These are phyloP conservation scores for Pelodiscus sinensis DNA, from an alignment of 2,113 vertebrate species.

Conservation along the genomic window DNA sequence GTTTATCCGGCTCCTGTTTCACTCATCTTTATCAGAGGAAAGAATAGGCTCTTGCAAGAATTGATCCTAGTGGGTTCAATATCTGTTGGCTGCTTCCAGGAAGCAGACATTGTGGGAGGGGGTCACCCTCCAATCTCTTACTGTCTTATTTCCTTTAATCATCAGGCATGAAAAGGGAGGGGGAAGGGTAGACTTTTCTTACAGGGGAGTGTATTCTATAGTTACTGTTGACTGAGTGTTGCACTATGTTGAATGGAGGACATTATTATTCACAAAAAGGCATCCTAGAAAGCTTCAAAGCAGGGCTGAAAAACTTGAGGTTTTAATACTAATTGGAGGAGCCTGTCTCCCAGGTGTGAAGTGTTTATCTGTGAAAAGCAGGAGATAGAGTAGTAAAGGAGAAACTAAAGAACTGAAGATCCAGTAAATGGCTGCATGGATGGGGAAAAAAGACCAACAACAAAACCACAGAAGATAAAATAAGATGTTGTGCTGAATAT, in stretches of 20 bases:
- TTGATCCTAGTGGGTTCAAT: not conserved
- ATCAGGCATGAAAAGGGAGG: not conserved
- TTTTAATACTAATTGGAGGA: constrained; percentile 82
- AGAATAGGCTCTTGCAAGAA: not conserved
- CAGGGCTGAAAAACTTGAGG: constrained; percentile 56
- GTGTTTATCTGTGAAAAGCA: constrained; percentile 79
- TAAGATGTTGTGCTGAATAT: constrained; percentile 56
- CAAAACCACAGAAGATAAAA: constrained; percentile 69
- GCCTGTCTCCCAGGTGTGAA: constrained; percentile 78
- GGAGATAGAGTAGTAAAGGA: constrained; percentile 70
- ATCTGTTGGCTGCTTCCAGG: not conserved
- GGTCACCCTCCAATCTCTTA: not conserved
- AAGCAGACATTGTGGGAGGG: not conserved
- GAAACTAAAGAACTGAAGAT: constrained; percentile 67
- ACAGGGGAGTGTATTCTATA: constrained; percentile 38
- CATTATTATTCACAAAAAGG: constrained; percentile 79
- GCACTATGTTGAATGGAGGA: constrained; percentile 63
- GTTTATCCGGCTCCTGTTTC: not conserved
- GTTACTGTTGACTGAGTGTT: constrained; percentile 57
- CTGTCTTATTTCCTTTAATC: not conserved
- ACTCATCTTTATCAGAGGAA: not conserved
- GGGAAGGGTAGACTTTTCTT: not conserved
- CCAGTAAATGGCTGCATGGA: constrained; percentile 71
- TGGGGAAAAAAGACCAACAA: constrained; percentile 57
- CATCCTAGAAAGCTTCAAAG: constrained; percentile 75